Base-by-base conservation (phyloP, 2,797 vertebrate species). In the Agapornis canus region DNA sequence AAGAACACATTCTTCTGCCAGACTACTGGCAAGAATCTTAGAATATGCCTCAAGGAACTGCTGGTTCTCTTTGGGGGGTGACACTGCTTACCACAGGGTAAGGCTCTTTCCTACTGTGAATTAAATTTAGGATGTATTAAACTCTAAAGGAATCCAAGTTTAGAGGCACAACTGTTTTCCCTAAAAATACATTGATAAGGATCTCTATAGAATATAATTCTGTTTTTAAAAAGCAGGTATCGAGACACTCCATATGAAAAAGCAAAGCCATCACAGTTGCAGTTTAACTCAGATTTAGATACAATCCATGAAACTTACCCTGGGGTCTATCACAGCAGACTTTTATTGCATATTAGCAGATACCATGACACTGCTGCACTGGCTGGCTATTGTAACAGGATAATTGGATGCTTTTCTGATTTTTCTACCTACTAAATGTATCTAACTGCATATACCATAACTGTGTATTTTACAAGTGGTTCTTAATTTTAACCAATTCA, bases 291-390 rank as follows among this genome's bases (percentile, higher is more conserved):
- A 11, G 43, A 32, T 73, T 48, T 57, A 89, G 25, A 66, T 69
- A 96, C 95, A 81, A 79, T 54, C 15, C 35, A 77, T 42, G 80
- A 85, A 93, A 90, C 61, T 85, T 60, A 42, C 35, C 45, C 59
- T 61, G 45, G 5, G 60, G 60, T 66, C 32, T 78, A 6, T 8
- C 51, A 52, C 13, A 90, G 31, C 21, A 76, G 14, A 29, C 31
- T 85, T 93, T 52, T 29, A 72, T 26, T 78, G 56, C 57, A 75
- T 18, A 40, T 22, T 40, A 83, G 64, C 43, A 91, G 63, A 57
- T 18, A 69, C 54, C 25, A 37, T 1, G 5, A 29, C 76, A 65
- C 37, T 21, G 10, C 61, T 77, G 56, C 1, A 4, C 69, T 61
- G n/a, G 48, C 65, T 47, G 64, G 10, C 10, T 21, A 35, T 3